Conservation (phyloP, 30 jellyfish, hydroid and myxozoan genomes). For the Sanderia malayensis region DNA sequence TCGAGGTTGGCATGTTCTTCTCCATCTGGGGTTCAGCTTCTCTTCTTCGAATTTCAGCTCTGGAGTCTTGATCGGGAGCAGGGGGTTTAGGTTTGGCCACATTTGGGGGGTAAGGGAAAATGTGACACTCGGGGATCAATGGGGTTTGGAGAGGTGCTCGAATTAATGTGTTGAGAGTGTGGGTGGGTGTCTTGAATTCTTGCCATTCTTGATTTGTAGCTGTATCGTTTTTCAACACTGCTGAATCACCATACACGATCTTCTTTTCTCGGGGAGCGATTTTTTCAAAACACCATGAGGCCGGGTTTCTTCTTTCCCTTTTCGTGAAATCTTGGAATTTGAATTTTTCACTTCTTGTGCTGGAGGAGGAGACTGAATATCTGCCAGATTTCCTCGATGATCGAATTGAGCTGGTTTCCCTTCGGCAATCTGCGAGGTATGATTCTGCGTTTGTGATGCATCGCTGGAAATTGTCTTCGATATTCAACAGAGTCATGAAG, state of each 20-base stretch:
- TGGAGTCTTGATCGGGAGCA: not conserved
- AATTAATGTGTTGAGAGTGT: not conserved
- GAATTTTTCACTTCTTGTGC: conserved; percentile 9
- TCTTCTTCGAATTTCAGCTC: conserved; percentile 4
- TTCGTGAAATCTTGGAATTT: conserved; percentile 12
- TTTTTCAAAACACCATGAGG: conserved; percentile 4
- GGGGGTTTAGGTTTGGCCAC: not conserved
- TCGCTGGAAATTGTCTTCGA: conserved; percentile 23
- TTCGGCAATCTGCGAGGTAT: not conserved
- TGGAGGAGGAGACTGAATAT: conserved; percentile 2
- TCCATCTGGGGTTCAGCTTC: conserved; percentile 9
- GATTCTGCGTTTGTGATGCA: conserved; percentile 1
- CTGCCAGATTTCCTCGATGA: conserved; percentile 33
- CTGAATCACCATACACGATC: conserved; percentile 4
- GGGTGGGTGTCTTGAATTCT: conserved; percentile 6
- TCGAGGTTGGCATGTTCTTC: conserved; percentile 19
- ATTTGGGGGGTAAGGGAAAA: not conserved
- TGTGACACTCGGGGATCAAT: conserved; percentile 19
- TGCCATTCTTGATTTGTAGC: not conserved
- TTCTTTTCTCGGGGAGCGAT: conserved; percentile 14
- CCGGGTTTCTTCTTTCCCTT: conserved; percentile 17
- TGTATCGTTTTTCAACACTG: conserved; percentile 15
- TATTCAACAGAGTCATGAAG: conserved; percentile 21
- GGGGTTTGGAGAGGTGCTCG: conserved; percentile 32
- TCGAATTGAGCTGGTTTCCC: conserved; percentile 33